Conservation (phyloP, 1,140 invertebrate genomes). For the Musca domestica region DNA sequence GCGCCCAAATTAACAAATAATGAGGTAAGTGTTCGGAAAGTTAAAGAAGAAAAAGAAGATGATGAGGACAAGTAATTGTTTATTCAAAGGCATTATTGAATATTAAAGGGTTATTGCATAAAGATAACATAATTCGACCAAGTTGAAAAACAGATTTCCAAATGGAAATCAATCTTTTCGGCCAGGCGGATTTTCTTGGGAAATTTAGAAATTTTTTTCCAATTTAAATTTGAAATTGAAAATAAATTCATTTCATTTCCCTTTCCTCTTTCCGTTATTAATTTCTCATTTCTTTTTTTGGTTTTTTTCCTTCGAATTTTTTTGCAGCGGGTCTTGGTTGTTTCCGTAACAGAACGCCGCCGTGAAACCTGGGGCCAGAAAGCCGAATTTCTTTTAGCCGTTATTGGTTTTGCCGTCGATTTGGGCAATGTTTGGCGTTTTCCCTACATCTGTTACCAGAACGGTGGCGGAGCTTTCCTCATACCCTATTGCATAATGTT, state of each 20-base stretch:
- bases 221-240: no score
- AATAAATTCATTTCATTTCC: background rate
- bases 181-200: no score
- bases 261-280: background rate
- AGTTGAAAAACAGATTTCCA: no score
- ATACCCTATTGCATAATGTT: conserved; percentile 91
- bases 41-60: background rate
- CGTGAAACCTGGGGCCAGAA: conserved; percentile 80
- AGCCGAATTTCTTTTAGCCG: conserved; percentile 82
- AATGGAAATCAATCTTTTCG: no score
- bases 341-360: conserved; percentile 62
- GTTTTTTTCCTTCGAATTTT: background rate
- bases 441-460: conserved; percentile 79
- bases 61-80: no score
- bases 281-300: background rate
- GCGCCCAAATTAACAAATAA: conserved; percentile 45
- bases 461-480: conserved; percentile 85
- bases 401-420: conserved; percentile 85
- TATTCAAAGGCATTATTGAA: no score
- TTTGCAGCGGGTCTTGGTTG: conserved; percentile 59
- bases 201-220: no score
- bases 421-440: conserved; percentile 81
- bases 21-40: conserved; percentile 33
- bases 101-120: no score
- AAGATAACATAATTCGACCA: no score